Evolutionary conservation across 2,113 vertebrate species (phyloP), one percentile per base, ranked within the genome.

Genomic region (Carollia perspicillata): DNA sequence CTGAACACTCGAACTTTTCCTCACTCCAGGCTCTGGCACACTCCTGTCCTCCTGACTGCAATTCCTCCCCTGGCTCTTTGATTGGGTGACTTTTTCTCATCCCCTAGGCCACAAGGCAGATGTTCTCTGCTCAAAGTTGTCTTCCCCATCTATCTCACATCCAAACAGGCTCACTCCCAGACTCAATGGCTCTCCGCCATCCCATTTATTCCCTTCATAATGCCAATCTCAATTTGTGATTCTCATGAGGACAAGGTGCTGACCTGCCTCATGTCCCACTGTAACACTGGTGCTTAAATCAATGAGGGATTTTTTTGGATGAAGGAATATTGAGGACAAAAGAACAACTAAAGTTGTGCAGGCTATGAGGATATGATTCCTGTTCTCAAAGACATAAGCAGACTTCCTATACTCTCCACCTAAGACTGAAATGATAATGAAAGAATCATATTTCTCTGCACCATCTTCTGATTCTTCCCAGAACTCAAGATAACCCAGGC

Each of bases 1-100:
- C 8, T 4, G 5, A 90, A 66, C 26, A 44, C 6, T 0, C 11
- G 33, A 2, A 35, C 2, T 3, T 40, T 63, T 17, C 16, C 14
- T 13, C 9, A 0, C 3, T 11, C n/a, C 23, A 14, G 26, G 8
- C 37, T 79, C 4, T 22, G 35, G 40, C 11, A 18, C 12, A 8
- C 0, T 5, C 26, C 9, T 4, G 58, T 14, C n/a, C 33, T 44
- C 23, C 84, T 63, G 77, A 16, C 4, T 28, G 8, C 10, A 16
- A 28, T 14, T 13, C 53, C 35, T 30, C 53, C 47, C 42, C 33
- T 44, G 77, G 11, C 28, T 33, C 81, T 20, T 16, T 17, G 23
- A 30, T 1, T 14, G 22, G 11, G 47, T 55, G 44, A 81, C 63
- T 72, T 65, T 18, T 33, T 22, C 90, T 40, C 8, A 0, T 47